Percentiles rank a stretch among this genome's conserved stretches.
phyloP scores from a whole-genome alignment of 2,888 invertebrate species.

The Lycophotia porphyrea region DNA sequence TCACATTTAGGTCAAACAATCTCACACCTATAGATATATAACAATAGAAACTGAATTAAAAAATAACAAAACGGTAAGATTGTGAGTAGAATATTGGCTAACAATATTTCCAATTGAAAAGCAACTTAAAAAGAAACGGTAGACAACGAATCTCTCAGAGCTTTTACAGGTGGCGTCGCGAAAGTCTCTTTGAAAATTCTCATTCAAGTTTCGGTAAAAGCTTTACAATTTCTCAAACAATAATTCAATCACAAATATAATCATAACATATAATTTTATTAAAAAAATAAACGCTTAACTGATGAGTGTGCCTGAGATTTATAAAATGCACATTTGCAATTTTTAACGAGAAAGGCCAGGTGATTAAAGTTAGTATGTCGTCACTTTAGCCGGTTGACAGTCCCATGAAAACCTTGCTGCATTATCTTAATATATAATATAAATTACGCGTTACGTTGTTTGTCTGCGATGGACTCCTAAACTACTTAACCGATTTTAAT shows the following conservation, averaged over 20 bases:
- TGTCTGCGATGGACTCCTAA: too few species aligned
- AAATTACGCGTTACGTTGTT: too few species aligned
- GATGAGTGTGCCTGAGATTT: background rate
- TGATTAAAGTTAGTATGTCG: background rate
- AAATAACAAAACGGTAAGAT: background rate
- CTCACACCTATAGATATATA: background rate
- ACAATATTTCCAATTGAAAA: background rate
- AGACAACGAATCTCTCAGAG: background rate
- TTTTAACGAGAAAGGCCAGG: background rate
- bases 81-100: background rate
- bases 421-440: too few species aligned
- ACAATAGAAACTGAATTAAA: background rate
- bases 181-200: background rate
- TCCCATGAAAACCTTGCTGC: too few species aligned
- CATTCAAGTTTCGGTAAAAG: background rate
- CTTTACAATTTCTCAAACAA: background rate
- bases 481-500: too few species aligned
- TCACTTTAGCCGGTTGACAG: too few species aligned
- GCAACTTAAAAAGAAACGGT: slow-evolving; percentile 2
- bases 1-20: slow-evolving; percentile 1
- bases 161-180: background rate
- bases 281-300: too few species aligned
- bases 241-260: background rate
- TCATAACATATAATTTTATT: background rate
- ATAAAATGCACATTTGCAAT: background rate